Percentiles rank a stretch among this genome's conserved stretches.
phyloP scores from a whole-genome alignment of 2,888 invertebrate species.

The Prosapia bicincta region DNA sequence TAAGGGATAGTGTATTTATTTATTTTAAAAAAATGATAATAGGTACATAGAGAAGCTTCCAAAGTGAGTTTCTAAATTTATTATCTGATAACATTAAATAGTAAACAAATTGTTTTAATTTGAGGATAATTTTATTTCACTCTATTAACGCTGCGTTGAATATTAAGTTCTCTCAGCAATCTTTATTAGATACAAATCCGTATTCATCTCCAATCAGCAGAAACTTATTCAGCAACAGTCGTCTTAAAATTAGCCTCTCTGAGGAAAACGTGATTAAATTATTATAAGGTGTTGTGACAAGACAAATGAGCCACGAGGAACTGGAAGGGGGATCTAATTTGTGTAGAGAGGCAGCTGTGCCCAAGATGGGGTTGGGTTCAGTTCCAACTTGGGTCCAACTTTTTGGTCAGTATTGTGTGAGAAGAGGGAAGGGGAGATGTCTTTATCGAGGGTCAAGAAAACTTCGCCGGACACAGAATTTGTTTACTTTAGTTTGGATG shows the following conservation, averaged over 20 bases:
- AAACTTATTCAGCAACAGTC: neutral
- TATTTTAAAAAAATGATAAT: no score
- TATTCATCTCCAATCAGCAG: no score
- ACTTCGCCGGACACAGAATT: neutral
- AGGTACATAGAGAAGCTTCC: no score
- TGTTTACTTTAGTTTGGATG: neutral
- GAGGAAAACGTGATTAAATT: neutral
- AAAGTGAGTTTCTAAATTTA: no score
- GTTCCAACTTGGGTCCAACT: neutral
- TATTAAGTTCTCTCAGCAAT: no score
- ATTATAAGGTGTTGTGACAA: neutral
- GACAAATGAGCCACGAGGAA: neutral
- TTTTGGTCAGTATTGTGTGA: neutral
- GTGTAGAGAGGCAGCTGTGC: neutral
- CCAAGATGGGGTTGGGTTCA: neutral
- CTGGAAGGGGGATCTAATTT: neutral
- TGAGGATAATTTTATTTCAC: no score
- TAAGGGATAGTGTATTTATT: no score
- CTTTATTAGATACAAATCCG: no score
- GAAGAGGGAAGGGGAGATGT: neutral
- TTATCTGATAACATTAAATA: no score
- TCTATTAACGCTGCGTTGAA: no score
- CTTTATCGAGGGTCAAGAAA: neutral
- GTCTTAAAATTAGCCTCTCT: neutral
- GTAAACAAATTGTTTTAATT: no score